Percentiles rank a stretch among this genome's conserved stretches.
Conservation (phyloP, 2,797 vertebrate genomes). For the Oreochromis mossambicus region DNA sequence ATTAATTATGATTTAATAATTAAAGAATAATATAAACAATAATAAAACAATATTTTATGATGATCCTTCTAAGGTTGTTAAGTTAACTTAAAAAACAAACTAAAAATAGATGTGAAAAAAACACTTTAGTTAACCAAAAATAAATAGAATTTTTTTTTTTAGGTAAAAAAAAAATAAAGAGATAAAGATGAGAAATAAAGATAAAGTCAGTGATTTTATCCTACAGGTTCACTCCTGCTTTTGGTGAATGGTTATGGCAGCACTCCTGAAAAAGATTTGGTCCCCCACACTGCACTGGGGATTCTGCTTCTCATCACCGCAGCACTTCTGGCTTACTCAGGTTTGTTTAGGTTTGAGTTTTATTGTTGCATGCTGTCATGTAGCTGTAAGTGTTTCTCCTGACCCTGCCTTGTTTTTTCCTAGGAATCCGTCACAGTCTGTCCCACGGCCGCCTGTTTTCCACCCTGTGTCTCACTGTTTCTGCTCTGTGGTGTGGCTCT, state of each 20-base stretch:
- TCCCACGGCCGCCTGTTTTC: conserved; percentile 69
- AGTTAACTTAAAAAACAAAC: not conserved
- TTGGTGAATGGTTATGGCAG: conserved; percentile 78
- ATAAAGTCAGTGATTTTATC: not conserved
- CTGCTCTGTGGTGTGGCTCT: conserved; percentile 80
- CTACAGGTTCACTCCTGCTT: conserved; percentile 80
- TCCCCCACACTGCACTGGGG: conserved; percentile 79
- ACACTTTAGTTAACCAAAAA: not conserved
- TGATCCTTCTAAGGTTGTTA: not conserved
- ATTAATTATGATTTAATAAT: not conserved
- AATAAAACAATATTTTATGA: not conserved
- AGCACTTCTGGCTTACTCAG: conserved; percentile 78
- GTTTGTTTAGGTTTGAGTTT: conserved; percentile 52
- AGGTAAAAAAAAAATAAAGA: not conserved
- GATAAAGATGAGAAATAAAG: not conserved
- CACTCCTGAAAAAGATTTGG: conserved; percentile 47
- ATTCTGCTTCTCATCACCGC: conserved; percentile 77
- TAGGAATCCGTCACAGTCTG: conserved; percentile 75
- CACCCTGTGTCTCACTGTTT: conserved; percentile 79
- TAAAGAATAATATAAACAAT: not conserved
- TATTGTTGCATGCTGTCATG: not conserved
- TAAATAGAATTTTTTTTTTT: not conserved
- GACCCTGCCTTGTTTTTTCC: not conserved
- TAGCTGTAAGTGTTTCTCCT: not conserved
- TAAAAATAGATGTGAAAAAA: not conserved